Percentiles rank a stretch among this genome's conserved stretches.
phyloP scores from a whole-genome alignment of 2,797 vertebrate genomes.

The Rhadinocentrus ornatus region DNA sequence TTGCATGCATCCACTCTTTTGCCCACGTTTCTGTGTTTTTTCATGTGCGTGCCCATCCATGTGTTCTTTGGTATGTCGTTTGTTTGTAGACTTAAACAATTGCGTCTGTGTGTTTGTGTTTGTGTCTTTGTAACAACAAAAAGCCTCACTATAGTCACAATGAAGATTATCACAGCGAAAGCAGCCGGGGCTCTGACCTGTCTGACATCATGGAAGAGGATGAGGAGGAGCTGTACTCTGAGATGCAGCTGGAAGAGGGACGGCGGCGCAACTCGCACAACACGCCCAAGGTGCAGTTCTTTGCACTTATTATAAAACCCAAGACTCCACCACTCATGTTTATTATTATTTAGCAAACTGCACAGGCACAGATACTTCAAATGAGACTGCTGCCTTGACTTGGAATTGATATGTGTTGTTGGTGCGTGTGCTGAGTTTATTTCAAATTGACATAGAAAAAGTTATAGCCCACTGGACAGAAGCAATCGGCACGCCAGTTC shows the following conservation, averaged over 20 bases:
- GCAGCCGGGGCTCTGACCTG: conserved; percentile 96
- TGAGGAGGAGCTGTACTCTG: conserved; percentile 96
- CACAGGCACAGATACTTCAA: conserved; percentile 76
- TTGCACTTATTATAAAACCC: conserved; percentile 70
- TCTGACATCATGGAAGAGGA: conserved; percentile 99
- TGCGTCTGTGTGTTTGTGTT: conserved; percentile 76
- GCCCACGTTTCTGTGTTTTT: conserved; percentile 37
- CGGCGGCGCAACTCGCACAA: conserved; percentile 91
- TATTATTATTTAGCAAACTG: conserved; percentile 51
- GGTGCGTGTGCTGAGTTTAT: conserved; percentile 63
- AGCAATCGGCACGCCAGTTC: conserved; percentile 2
- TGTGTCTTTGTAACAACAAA: conserved; percentile 68
- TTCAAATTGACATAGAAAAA: conserved; percentile 21
- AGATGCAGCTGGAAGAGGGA: conserved; percentile 96
- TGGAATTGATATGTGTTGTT: conserved; percentile 51
- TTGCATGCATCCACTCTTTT: conserved; percentile 61
- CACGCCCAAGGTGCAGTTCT: conserved; percentile 90
- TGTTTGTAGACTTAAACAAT: conserved; percentile 74
- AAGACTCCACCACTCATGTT: conserved; percentile 60
- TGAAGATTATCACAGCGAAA: conserved; percentile 96
- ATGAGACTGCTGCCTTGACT: conserved; percentile 71
- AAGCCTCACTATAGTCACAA: conserved; percentile 93
- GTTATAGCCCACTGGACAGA: conserved; percentile 3
- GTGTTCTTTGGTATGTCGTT: conserved; percentile 56
- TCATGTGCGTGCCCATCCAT: conserved; percentile 46